Evolutionary conservation across 2,113 vertebrate species (phyloP).

Genomic region (Muntiacus reevesi): DNA sequence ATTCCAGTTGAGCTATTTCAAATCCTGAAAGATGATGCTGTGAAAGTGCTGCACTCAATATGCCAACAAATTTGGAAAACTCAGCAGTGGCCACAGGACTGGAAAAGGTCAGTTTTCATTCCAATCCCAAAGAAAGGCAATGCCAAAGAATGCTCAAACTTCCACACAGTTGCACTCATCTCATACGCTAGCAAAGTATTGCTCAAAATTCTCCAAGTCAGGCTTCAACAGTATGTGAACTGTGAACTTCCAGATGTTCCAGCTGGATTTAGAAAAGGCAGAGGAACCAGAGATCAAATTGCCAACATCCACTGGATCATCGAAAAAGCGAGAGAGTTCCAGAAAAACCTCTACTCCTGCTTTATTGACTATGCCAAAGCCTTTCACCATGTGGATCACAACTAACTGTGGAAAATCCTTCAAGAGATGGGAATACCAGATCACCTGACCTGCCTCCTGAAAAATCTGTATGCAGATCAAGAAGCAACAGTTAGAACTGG

Average conservation of each 20-base stretch:
- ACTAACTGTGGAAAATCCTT: background rate
- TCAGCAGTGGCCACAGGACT: background rate
- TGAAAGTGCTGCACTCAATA: background rate
- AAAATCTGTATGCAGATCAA: background rate
- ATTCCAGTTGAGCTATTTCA: background rate
- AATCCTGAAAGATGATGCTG: background rate
- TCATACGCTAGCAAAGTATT: background rate
- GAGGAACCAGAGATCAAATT: background rate
- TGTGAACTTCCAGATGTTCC: background rate
- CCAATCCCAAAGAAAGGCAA: background rate
- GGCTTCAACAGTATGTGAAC: too few species aligned
- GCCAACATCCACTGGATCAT: background rate
- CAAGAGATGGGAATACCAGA: background rate
- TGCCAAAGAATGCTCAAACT: background rate
- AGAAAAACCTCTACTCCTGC: background rate
- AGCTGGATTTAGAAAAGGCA: background rate
- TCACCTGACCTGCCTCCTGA: background rate
- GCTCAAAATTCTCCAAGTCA: background rate
- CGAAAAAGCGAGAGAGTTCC: background rate
- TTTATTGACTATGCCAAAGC: background rate
- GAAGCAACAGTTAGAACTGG: background rate
- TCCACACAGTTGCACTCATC: background rate
- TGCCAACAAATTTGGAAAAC: background rate
- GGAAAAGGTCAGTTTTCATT: background rate
- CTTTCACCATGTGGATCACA: background rate